Percentiles rank a stretch among this genome's conserved stretches.
phyloP scores from a whole-genome alignment of 1,140 invertebrate species.

The Aplysia californica region DNA sequence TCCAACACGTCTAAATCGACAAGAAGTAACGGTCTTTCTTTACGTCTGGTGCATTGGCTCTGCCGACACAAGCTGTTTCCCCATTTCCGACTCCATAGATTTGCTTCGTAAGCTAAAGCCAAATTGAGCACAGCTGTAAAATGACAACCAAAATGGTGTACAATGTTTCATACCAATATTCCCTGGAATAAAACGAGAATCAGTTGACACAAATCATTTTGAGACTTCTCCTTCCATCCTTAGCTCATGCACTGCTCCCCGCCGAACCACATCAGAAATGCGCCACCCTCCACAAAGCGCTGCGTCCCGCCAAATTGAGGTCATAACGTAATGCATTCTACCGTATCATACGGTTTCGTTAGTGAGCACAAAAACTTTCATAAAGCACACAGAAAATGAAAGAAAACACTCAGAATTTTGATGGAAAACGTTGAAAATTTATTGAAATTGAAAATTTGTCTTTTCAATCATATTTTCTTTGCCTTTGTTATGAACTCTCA shows the following conservation, averaged over 20 bases:
- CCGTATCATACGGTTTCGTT: not conserved
- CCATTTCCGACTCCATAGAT: too few species aligned
- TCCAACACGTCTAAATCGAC: too few species aligned
- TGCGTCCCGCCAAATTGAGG: constrained; percentile 23
- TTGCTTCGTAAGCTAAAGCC: too few species aligned
- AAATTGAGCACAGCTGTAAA: too few species aligned
- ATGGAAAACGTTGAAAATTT: not conserved
- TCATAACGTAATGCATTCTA: constrained; percentile 4
- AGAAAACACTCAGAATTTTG: not conserved
- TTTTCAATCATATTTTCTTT: not conserved
- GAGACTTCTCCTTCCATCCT: not conserved
- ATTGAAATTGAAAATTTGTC: not conserved
- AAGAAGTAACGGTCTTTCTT: too few species aligned
- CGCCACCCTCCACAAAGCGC: constrained; percentile 15
- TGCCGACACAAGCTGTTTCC: too few species aligned
- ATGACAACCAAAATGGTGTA: too few species aligned
- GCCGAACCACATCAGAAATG: constrained; percentile 3
- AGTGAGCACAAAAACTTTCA: too few species aligned
- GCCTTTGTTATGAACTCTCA: not conserved
- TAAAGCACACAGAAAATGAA: not conserved
- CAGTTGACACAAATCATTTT: too few species aligned
- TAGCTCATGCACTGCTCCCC: not conserved
- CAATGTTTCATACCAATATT: too few species aligned
- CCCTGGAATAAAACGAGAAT: too few species aligned
- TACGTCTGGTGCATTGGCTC: too few species aligned